Percentiles rank a stretch among this genome's conserved stretches.
Evolutionary conservation across 2,888 invertebrate genomes (phyloP).

Genomic region (Schizotus pectinicornis): DNA sequence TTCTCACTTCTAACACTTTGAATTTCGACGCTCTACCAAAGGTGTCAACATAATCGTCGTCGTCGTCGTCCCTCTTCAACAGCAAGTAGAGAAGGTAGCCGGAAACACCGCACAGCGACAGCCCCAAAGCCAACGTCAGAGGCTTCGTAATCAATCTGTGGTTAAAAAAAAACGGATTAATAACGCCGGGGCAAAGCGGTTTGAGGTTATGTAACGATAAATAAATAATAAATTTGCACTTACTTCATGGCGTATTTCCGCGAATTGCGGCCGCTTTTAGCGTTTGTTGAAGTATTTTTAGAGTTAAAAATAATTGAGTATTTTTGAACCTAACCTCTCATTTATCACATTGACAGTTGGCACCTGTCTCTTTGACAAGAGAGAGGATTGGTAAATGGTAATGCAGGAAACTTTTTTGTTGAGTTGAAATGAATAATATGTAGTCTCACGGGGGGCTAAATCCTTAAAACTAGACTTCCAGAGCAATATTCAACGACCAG

Average conservation of each 20-base stretch:
- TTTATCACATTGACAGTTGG: too few relatives aligned
- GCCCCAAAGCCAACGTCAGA: slow-evolving; percentile 65
- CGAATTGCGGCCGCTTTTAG: too few relatives aligned
- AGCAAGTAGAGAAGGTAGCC: slow-evolving; percentile 73
- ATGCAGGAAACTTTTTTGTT: too few relatives aligned
- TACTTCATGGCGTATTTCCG: slow-evolving; percentile 9
- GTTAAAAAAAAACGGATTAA: slow-evolving; percentile 18
- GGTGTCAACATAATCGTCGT: slow-evolving; percentile 57
- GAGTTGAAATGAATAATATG: too few relatives aligned
- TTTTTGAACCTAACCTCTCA: slow-evolving; percentile 6
- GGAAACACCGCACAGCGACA: slow-evolving; percentile 73
- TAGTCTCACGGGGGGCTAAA: too few relatives aligned
- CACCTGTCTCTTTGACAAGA: too few relatives aligned
- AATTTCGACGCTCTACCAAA: slow-evolving; percentile 51
- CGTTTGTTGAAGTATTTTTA: not conserved
- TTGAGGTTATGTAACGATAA: slow-evolving; percentile 3
- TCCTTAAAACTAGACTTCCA: too few relatives aligned
- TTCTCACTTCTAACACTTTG: slow-evolving; percentile 64
- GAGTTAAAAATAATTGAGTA: slow-evolving; percentile 9
- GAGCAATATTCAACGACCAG: too few relatives aligned
- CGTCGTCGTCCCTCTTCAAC: slow-evolving; percentile 68
- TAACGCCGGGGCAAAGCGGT: not conserved
- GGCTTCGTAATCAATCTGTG: slow-evolving; percentile 48
- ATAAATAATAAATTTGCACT: not conserved
- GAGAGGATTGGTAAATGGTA: too few relatives aligned